Percentiles rank a stretch among this genome's conserved stretches.
These are phyloP conservation scores for Nothobranchius furzeri DNA, from an alignment of 2,113 vertebrate genomes.

Conservation along the genomic window DNA sequence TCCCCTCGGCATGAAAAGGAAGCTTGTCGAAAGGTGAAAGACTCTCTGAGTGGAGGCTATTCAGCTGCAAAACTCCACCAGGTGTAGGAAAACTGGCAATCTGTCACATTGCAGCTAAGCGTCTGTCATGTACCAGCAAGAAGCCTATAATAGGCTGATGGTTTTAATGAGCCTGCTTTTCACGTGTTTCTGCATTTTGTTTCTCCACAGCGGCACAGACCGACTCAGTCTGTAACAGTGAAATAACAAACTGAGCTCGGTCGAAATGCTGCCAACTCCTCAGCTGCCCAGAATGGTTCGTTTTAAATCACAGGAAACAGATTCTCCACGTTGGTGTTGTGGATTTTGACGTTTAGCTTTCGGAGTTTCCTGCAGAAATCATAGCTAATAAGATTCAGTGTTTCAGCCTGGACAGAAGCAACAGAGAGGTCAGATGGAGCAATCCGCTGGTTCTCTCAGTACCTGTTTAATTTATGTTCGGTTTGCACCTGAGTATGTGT, in stretches of 20 bases:
- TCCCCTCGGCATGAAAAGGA: conserved; percentile 25
- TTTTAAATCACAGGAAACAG: conserved; percentile 57
- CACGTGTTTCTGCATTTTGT: conserved; percentile 26
- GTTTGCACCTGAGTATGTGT: conserved; percentile 23
- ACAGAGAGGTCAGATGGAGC: conserved; percentile 37
- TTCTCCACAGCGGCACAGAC: conserved; percentile 7
- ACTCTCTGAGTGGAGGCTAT: conserved; percentile 45
- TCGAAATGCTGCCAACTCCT: conserved; percentile 27
- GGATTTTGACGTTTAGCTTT: conserved; percentile 52
- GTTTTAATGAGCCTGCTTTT: conserved; percentile 52
- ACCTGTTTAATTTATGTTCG: conserved; percentile 13
- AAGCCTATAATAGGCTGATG: conserved; percentile 30
- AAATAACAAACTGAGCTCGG: conserved; percentile 28
- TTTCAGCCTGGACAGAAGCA: conserved; percentile 28
- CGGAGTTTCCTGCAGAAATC: conserved; percentile 57
- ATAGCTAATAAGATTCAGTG: conserved; percentile 41
- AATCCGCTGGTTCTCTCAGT: conserved; percentile 22
- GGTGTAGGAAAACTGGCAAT: conserved; percentile 43
- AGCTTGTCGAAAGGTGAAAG: conserved; percentile 61
- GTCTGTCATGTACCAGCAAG: conserved; percentile 37
- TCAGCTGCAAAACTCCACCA: conserved; percentile 50
- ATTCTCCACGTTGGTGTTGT: conserved; percentile 47
- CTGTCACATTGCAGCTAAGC: conserved; percentile 31
- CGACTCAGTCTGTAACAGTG: conserved; percentile 14
- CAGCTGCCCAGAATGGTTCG: conserved; percentile 12